Conservation (phyloP, 2,888 invertebrate species). For the Panzeria rudis region DNA sequence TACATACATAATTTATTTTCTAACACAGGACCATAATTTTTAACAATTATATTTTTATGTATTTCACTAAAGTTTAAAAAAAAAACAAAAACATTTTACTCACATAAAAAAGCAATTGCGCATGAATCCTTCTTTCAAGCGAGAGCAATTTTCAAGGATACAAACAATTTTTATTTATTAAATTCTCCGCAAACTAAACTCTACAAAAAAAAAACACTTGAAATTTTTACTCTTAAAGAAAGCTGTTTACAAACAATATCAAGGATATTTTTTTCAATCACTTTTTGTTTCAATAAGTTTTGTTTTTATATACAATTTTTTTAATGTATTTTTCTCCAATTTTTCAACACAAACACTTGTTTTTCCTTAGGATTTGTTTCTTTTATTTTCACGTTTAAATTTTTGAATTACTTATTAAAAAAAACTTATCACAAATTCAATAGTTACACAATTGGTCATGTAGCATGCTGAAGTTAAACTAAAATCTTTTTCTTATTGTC, state of each 20-base stretch:
- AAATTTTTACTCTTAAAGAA: slow-evolving; percentile 24
- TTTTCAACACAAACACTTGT: slow-evolving; percentile 11
- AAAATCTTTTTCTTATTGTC: slow-evolving; percentile 67
- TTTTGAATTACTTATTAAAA: background rate
- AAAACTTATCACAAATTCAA: background rate
- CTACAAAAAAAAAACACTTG: slow-evolving; percentile 49
- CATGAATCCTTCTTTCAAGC: slow-evolving; percentile 34
- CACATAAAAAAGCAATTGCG: slow-evolving; percentile 54
- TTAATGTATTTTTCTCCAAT: background rate
- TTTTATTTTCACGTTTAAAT: slow-evolving; percentile 35
- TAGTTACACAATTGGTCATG: slow-evolving; percentile 59
- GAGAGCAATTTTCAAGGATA: slow-evolving; percentile 48
- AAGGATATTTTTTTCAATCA: slow-evolving; percentile 21
- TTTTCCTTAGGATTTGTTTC: background rate
- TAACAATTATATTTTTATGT: slow-evolving; percentile 15
- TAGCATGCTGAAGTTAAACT: slow-evolving; percentile 69
- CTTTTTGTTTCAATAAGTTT: slow-evolving; percentile 5
- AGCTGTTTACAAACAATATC: slow-evolving; percentile 55
- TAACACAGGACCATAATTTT: background rate
- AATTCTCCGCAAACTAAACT: slow-evolving; percentile 45
- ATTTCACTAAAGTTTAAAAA: background rate
- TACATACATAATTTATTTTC: background rate
- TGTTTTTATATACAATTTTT: background rate
- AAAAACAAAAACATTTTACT: slow-evolving; percentile 32
- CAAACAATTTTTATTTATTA: slow-evolving; percentile 33